Evolutionary conservation across 2,797 vertebrate species (phyloP), one percentile per base, ranked within the genome.

Genomic region (Huso huso): DNA sequence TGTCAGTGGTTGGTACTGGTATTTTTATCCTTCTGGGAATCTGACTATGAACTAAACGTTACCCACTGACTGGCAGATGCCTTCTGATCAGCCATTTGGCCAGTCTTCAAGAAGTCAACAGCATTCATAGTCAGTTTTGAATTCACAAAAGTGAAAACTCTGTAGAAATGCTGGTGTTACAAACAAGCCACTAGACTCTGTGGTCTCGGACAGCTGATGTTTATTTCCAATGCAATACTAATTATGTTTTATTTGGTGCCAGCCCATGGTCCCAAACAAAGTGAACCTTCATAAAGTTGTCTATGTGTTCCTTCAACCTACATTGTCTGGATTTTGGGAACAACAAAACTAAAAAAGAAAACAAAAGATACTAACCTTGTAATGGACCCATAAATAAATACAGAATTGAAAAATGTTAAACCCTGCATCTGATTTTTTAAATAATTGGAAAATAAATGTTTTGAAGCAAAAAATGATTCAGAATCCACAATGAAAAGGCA

Each of bases 231-330:
- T 55, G 59, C 66, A 70, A 62, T 57, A 70, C 51, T 48, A 10
- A 10, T 37, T 61, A 0, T 66, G 48, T 73, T 70, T 67, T 57
- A 69, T 49, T 68, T 7, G 66, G 69, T 71, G 69, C 72, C 71
- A 76, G 68, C 57, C 66, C 71, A 69, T 68, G 71, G 77, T 71
- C 79, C 76, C 68, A 68, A 50, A 68, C 70, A 72, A 74, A 51
- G 55, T 58, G 2, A 58, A n/a, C 6, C 55, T 58, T 58, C 12
- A 7, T 9, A 62, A 5, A 37, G 61, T 62, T 62, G 7, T 62
- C 48, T 15, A 37, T 23, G 61, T 37, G 37, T 11, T 7, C 55
- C 15, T 62, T 62, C 48, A 62, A 62, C 37, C 7, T 48, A 37
- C 18, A 9, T 64, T 49, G 7, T 13, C 11, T 13, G 12, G 10